Evolutionary conservation across 1,140 invertebrate genomes (phyloP), one percentile per base, ranked within the genome.

Genomic region (Drusus annulatus): DNA sequence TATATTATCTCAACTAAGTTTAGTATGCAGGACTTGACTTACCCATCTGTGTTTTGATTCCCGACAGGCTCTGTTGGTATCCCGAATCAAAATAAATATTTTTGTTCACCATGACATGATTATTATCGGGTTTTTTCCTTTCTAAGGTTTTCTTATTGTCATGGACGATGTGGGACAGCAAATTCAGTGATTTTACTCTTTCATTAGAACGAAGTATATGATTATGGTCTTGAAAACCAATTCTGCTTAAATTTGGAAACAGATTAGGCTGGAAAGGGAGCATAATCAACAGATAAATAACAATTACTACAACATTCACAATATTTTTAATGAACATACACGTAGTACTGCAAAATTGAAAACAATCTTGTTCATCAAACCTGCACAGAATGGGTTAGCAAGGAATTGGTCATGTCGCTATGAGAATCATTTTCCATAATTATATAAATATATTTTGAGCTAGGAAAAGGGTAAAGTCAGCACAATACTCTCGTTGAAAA

Each of bases 171-270:
- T 78, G 77, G 17, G 77, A 54, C 28, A 78, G 36, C 1, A 60
- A 23, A 71, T 78, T 78, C 25, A 78, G 54, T 17, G 77, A 78
- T 58, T 78, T 78, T 45, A 78, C 21, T 58, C 77, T 78, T 19
- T 74, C 54, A 36, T 36, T 36, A 36, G 31, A 36, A 36, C 31
- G 31, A 36, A 6, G 5, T 36, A 7, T 36, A 36, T 36, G 31
- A 8, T 36, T 36, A 36, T 36, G 31, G 31, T 36, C 31, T 36
- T 36, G 31, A 36, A 36, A 36, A 36, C 5, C 31, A 36, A 36
- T 36, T 36, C 31, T 36, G 31, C 2, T 36, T 8, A 36, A 36
- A 4, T 36, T 8, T 36, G 5, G 5, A 36, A 36, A 36, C 8
- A 8, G 2, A 6, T 8, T 36, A 36, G 31, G 31, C 31, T 36